Base-by-base conservation (phyloP, 2,888 invertebrate genomes). In the Myathropa florea region DNA sequence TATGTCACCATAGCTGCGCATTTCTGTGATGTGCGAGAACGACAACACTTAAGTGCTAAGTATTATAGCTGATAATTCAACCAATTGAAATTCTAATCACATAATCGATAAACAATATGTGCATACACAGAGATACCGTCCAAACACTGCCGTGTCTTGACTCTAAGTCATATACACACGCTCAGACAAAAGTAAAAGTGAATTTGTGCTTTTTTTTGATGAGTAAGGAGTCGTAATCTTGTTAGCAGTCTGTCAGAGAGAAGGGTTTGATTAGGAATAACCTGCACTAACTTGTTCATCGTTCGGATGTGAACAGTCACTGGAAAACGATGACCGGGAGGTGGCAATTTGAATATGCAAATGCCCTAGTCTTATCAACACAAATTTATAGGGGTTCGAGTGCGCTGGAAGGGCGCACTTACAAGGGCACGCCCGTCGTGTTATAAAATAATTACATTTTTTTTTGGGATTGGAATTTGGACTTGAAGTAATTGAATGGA, bases 61-160 rank as follows among this genome's bases (percentile, higher is more conserved):
- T 18, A 46, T 46, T 46, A n/a, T 46, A 46, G 46, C 46, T 46
- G 46, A 46, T 46, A 46, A 46, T 46, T 46, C 46, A 46, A 18
- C 6, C 46, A 46, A 46, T 46, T 46, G 18, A 46, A 46, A 46
- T 18, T 46, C 46, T 46, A 46, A 46, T 46, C 46, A 18, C 18
- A 46, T 46, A 46, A 46, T 46, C 46, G 46, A 63, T 63, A 63
- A 63, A 36, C 36, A 36, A 33, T 33, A 61, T 63, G 30, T 63
- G 63, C 46, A 46, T 46, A 46, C 46, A 46, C 46, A 46, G 46
- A n/a, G 46, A 18, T 18, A 46, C n/a, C 18, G 46, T n/a, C 46
- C 46, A 4, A 46, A 46, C 18, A n/a, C 6, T n/a, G 46, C 6
- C 46, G 4, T n/a, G 6, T 4, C 6, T 7, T 33, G 10, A 10